Percentiles rank a stretch among this genome's conserved stretches.
Evolutionary conservation across 2,888 invertebrate genomes (phyloP).

Genomic region (Protodeltote pygarga): DNA sequence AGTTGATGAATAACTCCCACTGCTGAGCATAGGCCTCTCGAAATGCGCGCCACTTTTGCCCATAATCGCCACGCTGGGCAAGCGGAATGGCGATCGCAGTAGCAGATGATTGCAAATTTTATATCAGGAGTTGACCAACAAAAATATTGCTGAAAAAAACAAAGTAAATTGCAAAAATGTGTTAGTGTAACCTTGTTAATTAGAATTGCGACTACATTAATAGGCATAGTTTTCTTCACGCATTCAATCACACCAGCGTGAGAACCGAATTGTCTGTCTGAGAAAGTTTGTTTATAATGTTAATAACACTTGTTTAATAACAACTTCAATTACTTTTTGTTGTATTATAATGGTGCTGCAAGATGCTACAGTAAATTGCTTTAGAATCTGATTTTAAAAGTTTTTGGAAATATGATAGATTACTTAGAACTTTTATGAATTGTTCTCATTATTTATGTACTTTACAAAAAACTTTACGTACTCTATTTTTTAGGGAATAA

Average conservation of each 20-base stretch:
- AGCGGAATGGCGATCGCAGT: too few species aligned
- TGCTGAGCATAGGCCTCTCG: too few species aligned
- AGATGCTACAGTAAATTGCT: conserved; percentile 56
- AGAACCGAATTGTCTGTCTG: conserved; percentile 72
- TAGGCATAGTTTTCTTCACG: conserved; percentile 65
- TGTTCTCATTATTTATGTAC: neutral
- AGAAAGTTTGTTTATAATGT: conserved; percentile 76
- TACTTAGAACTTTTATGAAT: too few species aligned
- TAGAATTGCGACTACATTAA: conserved; percentile 24
- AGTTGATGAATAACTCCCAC: too few species aligned
- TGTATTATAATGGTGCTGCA: conserved; percentile 58
- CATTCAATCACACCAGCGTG: conserved; percentile 69
- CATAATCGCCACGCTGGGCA: too few species aligned
- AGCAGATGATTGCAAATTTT: too few species aligned
- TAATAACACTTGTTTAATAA: conserved; percentile 70
- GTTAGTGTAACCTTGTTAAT: conserved; percentile 17
- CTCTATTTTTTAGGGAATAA: too few species aligned
- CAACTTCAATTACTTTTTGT: conserved; percentile 77
- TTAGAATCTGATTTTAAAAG: conserved; percentile 42
- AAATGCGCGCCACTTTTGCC: too few species aligned
- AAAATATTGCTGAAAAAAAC: too few species aligned
- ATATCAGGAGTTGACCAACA: too few species aligned
- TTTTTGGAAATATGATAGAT: too few species aligned
- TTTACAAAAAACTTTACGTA: too few species aligned
- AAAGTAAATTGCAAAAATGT: conserved; percentile 6